Conservation (phyloP, 2,888 invertebrate species). For the Apoderus coryli region DNA sequence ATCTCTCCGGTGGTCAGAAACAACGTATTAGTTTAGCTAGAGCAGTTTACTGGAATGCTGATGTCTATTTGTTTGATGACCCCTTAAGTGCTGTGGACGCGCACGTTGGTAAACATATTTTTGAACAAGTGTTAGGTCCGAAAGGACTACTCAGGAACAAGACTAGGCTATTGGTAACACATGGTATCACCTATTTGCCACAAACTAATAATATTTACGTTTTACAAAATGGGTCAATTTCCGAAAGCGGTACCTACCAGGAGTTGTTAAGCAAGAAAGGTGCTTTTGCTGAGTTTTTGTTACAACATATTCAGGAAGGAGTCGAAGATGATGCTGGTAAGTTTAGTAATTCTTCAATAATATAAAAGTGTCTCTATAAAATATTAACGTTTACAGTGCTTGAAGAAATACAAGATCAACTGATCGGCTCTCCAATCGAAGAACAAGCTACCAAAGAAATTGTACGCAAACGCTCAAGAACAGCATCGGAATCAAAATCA, state of each 20-base stretch:
- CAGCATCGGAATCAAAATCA: slow-evolving; percentile 34
- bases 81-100: slow-evolving; percentile 90
- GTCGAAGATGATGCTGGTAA: slow-evolving; percentile 28
- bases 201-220: slow-evolving; percentile 37
- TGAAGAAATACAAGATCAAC: slow-evolving; percentile 53
- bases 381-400: slow-evolving; percentile 31
- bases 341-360: slow-evolving; percentile 4
- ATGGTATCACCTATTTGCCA: slow-evolving; percentile 41
- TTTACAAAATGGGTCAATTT: slow-evolving; percentile 35
- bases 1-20: slow-evolving; percentile 75
- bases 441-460: slow-evolving; percentile 50
- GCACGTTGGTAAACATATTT: slow-evolving; percentile 97
- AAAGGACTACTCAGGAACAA: slow-evolving; percentile 31
- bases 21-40: slow-evolving; percentile 79
- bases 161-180: slow-evolving; percentile 39
- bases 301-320: slow-evolving; percentile 20
- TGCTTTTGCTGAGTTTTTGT: slow-evolving; percentile 26
- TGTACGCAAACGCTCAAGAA: slow-evolving; percentile 36
- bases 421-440: slow-evolving; percentile 45
- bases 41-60: slow-evolving; percentile 75
- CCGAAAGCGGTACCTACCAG: slow-evolving; percentile 35
- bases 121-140: slow-evolving; percentile 28
- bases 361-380: not conserved
- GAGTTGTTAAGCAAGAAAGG: slow-evolving; percentile 31
- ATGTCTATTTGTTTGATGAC: slow-evolving; percentile 86